phyloP scores from a whole-genome alignment of 1,140 invertebrate species.

The Carposina sasakii region DNA sequence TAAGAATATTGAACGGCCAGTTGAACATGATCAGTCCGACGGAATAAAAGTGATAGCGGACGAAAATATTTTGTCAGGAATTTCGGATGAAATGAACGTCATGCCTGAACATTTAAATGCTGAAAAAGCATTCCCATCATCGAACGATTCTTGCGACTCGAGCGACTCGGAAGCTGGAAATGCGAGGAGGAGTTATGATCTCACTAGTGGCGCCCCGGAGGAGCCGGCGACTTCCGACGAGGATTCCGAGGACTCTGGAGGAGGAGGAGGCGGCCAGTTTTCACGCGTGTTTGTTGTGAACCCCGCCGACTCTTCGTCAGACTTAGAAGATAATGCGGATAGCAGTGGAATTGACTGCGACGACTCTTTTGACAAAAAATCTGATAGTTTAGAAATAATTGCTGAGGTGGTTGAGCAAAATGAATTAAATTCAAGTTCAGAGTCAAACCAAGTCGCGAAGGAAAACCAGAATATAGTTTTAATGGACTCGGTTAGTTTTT shows the following conservation, averaged over 20 bases:
- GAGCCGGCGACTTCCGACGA: conserved; percentile 73
- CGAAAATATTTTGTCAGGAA: conserved; percentile 40
- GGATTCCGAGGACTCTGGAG: conserved; percentile 78
- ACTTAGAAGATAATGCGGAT: conserved; percentile 72
- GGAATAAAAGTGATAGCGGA: conserved; percentile 60
- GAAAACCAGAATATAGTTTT: conserved; percentile 43
- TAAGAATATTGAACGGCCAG: conserved; percentile 51
- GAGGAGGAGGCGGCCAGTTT: conserved; percentile 78
- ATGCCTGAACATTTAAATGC: conserved; percentile 73
- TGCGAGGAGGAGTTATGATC: conserved; percentile 69
- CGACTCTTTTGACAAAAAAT: conserved; percentile 62
- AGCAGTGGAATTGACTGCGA: conserved; percentile 71
- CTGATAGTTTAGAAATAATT: conserved; percentile 54
- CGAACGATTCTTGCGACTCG: conserved; percentile 67
- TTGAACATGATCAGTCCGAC: conserved; percentile 44
- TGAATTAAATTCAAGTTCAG: conserved; percentile 32
- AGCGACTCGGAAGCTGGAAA: conserved; percentile 67
- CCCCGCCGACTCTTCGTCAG: conserved; percentile 77
- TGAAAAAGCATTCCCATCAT: conserved; percentile 72
- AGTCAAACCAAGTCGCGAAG: conserved; percentile 28
- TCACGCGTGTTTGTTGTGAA: conserved; percentile 84
- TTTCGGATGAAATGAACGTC: conserved; percentile 41
- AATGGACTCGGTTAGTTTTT: conserved; percentile 52
- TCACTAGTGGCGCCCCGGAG: conserved; percentile 61
- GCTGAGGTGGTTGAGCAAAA: conserved; percentile 43